Evolutionary conservation across 2,113 vertebrate species (phyloP).

Genomic region (Chloropsis hardwickii): DNA sequence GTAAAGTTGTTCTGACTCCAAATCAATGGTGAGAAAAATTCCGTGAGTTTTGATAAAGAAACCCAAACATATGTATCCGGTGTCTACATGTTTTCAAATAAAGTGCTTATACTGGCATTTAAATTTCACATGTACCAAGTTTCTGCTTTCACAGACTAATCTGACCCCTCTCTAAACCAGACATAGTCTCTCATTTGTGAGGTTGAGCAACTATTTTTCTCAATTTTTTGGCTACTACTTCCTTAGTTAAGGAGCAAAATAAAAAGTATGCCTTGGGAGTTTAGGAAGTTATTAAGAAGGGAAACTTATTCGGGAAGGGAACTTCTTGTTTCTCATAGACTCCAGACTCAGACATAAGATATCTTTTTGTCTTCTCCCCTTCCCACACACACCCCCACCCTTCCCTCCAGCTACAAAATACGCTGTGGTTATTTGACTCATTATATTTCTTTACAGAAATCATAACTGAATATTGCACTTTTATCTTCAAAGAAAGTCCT

Average conservation of each 20-base stretch:
- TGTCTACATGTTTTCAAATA: not conserved
- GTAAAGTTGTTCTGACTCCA: not conserved
- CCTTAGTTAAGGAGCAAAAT: constrained; percentile 47
- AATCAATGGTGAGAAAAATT: not conserved
- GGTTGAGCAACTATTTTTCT: constrained; percentile 36
- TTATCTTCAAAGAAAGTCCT: not conserved
- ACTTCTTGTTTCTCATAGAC: constrained; percentile 43
- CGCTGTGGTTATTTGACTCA: not conserved
- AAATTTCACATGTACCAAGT: constrained; percentile 9
- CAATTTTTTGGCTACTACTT: constrained; percentile 17
- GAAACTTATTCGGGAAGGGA: constrained; percentile 7
- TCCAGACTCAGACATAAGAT: not conserved
- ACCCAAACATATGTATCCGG: not conserved
- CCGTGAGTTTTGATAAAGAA: not conserved
- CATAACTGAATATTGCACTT: not conserved
- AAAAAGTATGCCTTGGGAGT: constrained; percentile 34
- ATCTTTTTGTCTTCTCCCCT: not conserved
- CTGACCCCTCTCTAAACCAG: constrained; percentile 4
- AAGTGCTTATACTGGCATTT: not conserved
- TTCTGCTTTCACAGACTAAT: constrained; percentile 21
- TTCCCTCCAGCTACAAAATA: not conserved
- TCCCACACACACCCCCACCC: not conserved
- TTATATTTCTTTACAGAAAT: not conserved
- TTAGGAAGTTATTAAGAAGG: constrained; percentile 45
- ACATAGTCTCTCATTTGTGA: not conserved